Evolutionary conservation across 2,797 vertebrate species (phyloP).

Genomic region (Anguilla megastoma): DNA sequence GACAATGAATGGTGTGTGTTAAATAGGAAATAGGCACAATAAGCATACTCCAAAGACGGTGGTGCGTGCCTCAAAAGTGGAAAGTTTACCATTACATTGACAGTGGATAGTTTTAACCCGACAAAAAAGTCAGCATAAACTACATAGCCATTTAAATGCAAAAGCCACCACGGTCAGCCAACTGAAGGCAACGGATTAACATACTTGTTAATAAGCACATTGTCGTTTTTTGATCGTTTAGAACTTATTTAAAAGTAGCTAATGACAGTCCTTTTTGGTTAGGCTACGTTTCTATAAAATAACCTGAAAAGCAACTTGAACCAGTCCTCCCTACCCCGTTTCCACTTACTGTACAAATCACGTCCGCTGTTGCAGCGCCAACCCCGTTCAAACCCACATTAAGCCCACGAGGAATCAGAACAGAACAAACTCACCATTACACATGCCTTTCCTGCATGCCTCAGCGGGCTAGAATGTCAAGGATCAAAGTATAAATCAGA

Average conservation of each 20-base stretch:
- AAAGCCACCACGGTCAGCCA: neutral
- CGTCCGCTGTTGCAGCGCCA: neutral
- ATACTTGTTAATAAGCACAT: no score
- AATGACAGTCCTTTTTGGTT: neutral
- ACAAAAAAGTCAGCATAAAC: neutral
- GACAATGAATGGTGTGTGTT: neutral
- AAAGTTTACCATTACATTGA: neutral
- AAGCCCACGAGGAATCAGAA: neutral
- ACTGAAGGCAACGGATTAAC: neutral
- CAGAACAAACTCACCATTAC: constrained; percentile 15
- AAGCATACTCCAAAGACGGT: neutral
- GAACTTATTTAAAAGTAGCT: neutral
- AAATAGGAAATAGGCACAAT: neutral
- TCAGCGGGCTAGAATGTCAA: constrained; percentile 15
- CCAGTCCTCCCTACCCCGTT: neutral
- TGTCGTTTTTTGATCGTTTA: neutral
- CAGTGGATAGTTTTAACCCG: neutral
- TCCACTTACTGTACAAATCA: neutral
- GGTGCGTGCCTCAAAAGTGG: neutral
- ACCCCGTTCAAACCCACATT: constrained; percentile 8
- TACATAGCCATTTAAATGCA: neutral
- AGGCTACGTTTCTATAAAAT: neutral
- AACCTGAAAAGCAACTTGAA: neutral
- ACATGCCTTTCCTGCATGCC: neutral
- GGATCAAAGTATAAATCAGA: constrained; percentile 20